Base-by-base conservation (phyloP, 2,888 invertebrate species). In the Ceramica pisi region DNA sequence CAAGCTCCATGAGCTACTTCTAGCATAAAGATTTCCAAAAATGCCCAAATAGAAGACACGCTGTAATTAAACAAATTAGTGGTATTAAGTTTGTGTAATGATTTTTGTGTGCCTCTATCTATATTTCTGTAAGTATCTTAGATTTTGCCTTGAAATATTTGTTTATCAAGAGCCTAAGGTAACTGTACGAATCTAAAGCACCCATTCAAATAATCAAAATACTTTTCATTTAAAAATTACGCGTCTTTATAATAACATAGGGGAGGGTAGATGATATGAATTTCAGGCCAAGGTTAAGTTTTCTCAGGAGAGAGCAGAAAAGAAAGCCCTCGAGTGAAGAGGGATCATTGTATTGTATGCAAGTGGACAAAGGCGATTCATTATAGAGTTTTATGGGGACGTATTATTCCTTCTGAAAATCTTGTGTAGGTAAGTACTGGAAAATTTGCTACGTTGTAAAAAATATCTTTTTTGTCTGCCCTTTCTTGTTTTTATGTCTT, bases 321-420 rank as follows among this genome's bases (percentile, higher is more conserved):
- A 71, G 63, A 71, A 71, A 64, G 51, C 78, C 10, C 71, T 78
- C 48, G 46, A 71, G 19, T 78, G 57, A 35, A 71, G 59, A 71
- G 71, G 59, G 75, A 71, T 71, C 63, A 67, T 46, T 67, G 77
- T 77, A 73, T 73, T 79, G 80, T 67, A 75, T 64, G 55, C 46
- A 74, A 75, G 75, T 67, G 63, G 77, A 80, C 75, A 67, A 64
- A 80, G 59, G 64, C 51, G 38, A 56, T 78, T 78, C 78, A 78
- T 74, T 75, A 74, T 46, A 31, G 51, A 71, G 38, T 78, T 66
- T 62, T 71, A 51, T 61, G 50, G 31, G 8, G 23, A 56, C 38
- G 71, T 71, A 76, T 74, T 56, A 76, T 62, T 75, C 38, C 21
- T 74, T 19, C 9, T 60, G 31, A 19, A 61, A 44, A 50, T 26